Evolutionary conservation across 2,797 vertebrate genomes (phyloP).

Genomic region (Neosalanx taihuensis): DNA sequence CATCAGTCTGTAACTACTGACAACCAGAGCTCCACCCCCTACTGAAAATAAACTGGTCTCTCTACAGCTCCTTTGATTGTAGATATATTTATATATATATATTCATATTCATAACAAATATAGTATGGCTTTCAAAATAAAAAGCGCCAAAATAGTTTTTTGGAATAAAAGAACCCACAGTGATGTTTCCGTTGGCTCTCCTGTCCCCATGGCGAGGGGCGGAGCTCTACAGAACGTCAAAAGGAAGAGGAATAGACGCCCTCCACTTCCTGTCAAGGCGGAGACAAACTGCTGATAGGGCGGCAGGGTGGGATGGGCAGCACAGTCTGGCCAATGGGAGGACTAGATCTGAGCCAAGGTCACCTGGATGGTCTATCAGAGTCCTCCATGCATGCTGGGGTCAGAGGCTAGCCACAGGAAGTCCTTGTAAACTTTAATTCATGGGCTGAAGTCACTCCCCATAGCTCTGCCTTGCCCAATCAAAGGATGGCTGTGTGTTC

Average conservation of each 20-base stretch:
- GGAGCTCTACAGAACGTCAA: slow-evolving; percentile 63
- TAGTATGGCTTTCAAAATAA: slow-evolving; percentile 84
- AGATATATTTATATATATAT: slow-evolving; percentile 59
- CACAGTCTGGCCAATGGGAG: slow-evolving; percentile 49
- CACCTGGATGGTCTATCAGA: slow-evolving; percentile 36
- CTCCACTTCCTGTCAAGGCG: slow-evolving; percentile 54
- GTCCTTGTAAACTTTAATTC: slow-evolving; percentile 69
- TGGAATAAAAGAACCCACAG: slow-evolving; percentile 84
- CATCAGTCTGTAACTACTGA: slow-evolving; percentile 18
- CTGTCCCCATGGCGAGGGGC: slow-evolving; percentile 52
- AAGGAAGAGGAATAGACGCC: slow-evolving; percentile 64
- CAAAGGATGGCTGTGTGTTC: slow-evolving; percentile 27
- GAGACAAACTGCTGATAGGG: slow-evolving; percentile 54
- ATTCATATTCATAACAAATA: slow-evolving; percentile 78
- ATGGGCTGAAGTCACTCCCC: slow-evolving; percentile 43
- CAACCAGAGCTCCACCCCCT: slow-evolving; percentile 65
- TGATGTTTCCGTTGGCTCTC: slow-evolving; percentile 80
- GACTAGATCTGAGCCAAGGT: slow-evolving; percentile 19
- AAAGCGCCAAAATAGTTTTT: slow-evolving; percentile 81
- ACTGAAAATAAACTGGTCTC: slow-evolving; percentile 67
- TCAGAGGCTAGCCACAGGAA: slow-evolving; percentile 24
- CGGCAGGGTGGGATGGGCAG: slow-evolving; percentile 47
- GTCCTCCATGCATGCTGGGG: slow-evolving; percentile 21
- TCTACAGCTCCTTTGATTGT: slow-evolving; percentile 71
- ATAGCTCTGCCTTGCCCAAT: slow-evolving; percentile 34